A percentile compares a stretch with the other conserved stretches of the same genome.
These are phyloP conservation scores for Fistularia tabacaria DNA, from an alignment of 2,797 vertebrate genomes.

Conservation along the genomic window DNA sequence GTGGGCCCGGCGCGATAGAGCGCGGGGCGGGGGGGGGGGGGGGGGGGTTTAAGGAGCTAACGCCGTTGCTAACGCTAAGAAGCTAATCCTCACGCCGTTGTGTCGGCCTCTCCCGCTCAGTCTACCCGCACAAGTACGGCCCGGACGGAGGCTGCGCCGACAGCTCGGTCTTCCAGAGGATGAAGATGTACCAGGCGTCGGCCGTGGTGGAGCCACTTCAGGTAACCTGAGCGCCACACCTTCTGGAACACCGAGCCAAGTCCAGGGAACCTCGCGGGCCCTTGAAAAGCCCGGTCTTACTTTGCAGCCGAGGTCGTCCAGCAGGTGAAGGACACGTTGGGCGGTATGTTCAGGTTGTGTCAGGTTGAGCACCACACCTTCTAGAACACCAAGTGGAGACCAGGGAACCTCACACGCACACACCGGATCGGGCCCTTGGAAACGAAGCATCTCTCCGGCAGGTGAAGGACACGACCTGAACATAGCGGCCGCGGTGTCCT, in stretches of 20 bases:
- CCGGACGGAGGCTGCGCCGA: constrained; percentile 95
- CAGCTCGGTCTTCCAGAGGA: constrained; percentile 91
- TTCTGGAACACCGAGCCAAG: no score
- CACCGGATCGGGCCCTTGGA: no score
- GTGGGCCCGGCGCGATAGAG: constrained; percentile 2
- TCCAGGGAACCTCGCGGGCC: not conserved
- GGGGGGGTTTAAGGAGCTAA: constrained; percentile 68
- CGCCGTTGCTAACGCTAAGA: constrained; percentile 68
- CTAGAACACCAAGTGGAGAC: no score
- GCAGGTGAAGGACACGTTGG: constrained; percentile 1
- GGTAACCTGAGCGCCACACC: constrained; percentile 68
- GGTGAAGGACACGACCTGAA: constrained; percentile 27
- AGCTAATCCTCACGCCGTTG: constrained; percentile 64
- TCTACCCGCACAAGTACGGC: constrained; percentile 96
- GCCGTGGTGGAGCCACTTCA: constrained; percentile 71
- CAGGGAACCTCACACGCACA: no score
- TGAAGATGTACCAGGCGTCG: constrained; percentile 89
- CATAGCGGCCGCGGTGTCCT: constrained; percentile 51
- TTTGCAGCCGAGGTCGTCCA: no score
- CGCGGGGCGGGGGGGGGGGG: no score
- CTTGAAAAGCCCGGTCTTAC: no score
- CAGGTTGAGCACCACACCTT: no score
- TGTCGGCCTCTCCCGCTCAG: constrained; percentile 66
- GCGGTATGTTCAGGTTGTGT: no score
- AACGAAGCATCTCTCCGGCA: no score